Conservation (phyloP, 2,113 vertebrate genomes). For the Motacilla tschutschensis region DNA sequence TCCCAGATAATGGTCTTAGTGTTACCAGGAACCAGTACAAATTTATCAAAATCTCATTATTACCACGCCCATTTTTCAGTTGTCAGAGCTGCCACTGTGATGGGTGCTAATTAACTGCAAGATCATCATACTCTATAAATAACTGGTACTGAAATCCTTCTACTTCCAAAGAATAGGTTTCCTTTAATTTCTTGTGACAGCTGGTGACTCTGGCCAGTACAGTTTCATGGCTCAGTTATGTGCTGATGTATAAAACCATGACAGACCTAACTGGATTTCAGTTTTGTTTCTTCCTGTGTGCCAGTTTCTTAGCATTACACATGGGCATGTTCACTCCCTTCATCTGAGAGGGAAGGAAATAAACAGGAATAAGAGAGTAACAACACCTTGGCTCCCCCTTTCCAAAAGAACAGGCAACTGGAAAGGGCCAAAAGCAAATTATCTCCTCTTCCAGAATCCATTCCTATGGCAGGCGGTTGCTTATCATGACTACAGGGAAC, state of each 20-base stretch:
- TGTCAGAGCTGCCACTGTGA: not conserved
- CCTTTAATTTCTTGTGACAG: not conserved
- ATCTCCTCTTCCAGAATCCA: not conserved
- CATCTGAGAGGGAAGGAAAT: not conserved
- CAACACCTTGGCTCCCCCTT: not conserved
- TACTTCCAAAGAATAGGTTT: not conserved
- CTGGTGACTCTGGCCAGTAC: not conserved
- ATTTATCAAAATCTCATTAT: not conserved
- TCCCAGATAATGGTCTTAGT: not conserved
- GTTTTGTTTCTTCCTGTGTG: not conserved
- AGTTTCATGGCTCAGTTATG: not conserved
- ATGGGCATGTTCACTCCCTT: not conserved
- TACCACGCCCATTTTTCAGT: not conserved
- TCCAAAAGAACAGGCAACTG: not conserved
- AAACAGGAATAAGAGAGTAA: not conserved
- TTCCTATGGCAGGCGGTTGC: not conserved
- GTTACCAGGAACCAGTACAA: not conserved
- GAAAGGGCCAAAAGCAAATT: not conserved
- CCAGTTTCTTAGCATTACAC: not conserved
- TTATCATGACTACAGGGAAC: not conserved
- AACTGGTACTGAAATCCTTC: not conserved
- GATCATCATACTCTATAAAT: not conserved
- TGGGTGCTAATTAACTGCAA: not conserved
- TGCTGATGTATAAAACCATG: not conserved
- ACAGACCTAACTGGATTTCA: not conserved